phyloP scores from a whole-genome alignment of 2,113 vertebrate species.

The Strix uralensis region DNA sequence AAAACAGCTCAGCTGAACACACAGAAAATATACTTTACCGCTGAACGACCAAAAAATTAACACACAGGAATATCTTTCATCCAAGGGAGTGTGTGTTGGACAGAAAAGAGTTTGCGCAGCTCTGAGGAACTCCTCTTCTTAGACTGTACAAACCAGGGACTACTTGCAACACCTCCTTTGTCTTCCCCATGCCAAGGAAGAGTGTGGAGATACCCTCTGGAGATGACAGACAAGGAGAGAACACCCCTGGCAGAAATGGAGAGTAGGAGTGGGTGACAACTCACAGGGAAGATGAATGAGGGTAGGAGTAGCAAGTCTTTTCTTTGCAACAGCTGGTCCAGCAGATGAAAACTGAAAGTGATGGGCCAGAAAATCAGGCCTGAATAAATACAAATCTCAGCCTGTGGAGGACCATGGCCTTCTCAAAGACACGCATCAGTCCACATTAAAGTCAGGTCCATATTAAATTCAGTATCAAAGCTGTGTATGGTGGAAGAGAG shows the following conservation, averaged over 20 bases:
- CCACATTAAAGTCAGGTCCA: not conserved
- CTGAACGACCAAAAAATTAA: not conserved
- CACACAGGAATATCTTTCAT: not conserved
- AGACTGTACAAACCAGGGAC: not conserved
- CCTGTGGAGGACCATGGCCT: no score
- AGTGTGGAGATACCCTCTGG: not conserved
- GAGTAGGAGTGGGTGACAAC: not conserved
- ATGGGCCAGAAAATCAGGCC: not conserved
- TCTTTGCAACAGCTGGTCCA: not conserved
- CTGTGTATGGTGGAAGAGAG: not conserved
- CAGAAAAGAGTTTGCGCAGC: not conserved
- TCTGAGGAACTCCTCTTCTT: not conserved
- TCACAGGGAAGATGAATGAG: not conserved
- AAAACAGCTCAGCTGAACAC: not conserved
- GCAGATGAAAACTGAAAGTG: not conserved
- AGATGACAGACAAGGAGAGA: not conserved
- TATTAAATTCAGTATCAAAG: not conserved
- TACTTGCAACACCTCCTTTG: not conserved
- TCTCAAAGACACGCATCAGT: not conserved
- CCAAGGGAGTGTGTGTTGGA: not conserved
- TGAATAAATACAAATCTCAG: not conserved
- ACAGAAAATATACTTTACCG: not conserved
- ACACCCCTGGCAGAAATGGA: not conserved
- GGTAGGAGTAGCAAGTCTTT: not conserved
- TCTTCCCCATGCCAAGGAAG: not conserved